Conservation (phyloP, 2,888 invertebrate species). For the Drosophila koepferae region DNA sequence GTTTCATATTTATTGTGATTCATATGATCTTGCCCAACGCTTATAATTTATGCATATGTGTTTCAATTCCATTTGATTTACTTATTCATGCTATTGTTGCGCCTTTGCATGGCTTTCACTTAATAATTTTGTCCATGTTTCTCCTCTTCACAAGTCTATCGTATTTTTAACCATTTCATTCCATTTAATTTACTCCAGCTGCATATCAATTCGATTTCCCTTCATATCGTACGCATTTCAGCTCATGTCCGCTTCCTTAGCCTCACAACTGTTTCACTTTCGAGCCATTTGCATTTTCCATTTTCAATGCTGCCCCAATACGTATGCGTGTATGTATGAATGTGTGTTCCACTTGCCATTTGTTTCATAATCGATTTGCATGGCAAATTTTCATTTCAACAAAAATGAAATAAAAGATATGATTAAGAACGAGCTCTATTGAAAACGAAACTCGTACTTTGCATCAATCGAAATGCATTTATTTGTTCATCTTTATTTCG, state of each 20-base stretch:
- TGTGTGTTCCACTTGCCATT: constrained; percentile 8
- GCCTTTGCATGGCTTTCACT: not conserved
- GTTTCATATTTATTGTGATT: not conserved
- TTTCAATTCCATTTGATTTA: not conserved
- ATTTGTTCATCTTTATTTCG: not conserved
- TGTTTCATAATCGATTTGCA: constrained; percentile 15
- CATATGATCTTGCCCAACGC: no score
- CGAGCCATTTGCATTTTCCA: constrained; percentile 8
- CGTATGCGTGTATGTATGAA: not conserved
- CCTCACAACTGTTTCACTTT: constrained; percentile 5
- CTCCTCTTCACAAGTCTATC: not conserved
- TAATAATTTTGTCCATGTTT: not conserved
- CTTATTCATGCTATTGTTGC: not conserved
- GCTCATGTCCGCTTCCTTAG: constrained; percentile 14
- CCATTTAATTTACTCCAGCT: constrained; percentile 2
- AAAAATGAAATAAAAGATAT: constrained; percentile 1
- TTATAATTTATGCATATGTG: not conserved
- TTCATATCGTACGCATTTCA: constrained; percentile 8
- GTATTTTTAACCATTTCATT: constrained; percentile 1
- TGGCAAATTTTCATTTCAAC: constrained; percentile 6
- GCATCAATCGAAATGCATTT: constrained; percentile 13
- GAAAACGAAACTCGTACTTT: constrained; percentile 6
- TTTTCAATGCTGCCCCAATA: not conserved
- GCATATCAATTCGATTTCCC: constrained; percentile 9
- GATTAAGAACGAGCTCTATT: not conserved